Base-by-base conservation (phyloP, 1,140 invertebrate genomes). In the Magallana angulata region DNA sequence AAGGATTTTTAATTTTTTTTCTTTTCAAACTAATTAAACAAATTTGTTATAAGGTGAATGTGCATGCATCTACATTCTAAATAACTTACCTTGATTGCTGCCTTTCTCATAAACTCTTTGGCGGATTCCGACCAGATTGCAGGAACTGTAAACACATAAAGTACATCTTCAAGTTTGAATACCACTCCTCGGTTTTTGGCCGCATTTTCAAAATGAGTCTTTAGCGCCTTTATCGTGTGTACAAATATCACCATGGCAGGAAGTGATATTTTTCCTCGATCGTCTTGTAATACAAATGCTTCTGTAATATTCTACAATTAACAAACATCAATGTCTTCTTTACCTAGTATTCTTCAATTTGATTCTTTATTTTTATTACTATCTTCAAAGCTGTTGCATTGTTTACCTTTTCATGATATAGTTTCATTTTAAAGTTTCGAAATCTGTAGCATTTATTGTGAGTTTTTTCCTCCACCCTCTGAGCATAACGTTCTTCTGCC, bases 41-140 rank as follows among this genome's bases (percentile, higher is more conserved):
- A 24, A 24, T 24, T 24, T 24, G 24, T 24, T 24, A 24, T 24
- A 24, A 24, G 24, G 24, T 24, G 24, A 24, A 24, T 24, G 24
- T 48, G 5, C 36, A 48, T 48, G 36, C 36, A 48, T 48, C 1
- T 2, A 4, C 36, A 48, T 4, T 48, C 3, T 1, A 48, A n/a
- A 48, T 4, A 48, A 48, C 2, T 0, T 48, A 48, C 36, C 82
- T 60, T 60, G 1, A 60, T n/a, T 60, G 57, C 82, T 0, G 82
- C 57, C 30, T 30, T 8, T 36, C n/a, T 59, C 82, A 84, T 84
- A 7, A 84, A 84, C 30, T 62, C 57, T 60, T 84, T 84, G 11
- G 82, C 82, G 30, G 82, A 48, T 59, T 84, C 82, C 12, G 57
- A n/a, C 82, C 82, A 84, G n/a, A 84, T 84, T 6, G 82, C 82